Base-by-base conservation (phyloP, 2,797 vertebrate species). In the Phrynocephalus guinanensis region DNA sequence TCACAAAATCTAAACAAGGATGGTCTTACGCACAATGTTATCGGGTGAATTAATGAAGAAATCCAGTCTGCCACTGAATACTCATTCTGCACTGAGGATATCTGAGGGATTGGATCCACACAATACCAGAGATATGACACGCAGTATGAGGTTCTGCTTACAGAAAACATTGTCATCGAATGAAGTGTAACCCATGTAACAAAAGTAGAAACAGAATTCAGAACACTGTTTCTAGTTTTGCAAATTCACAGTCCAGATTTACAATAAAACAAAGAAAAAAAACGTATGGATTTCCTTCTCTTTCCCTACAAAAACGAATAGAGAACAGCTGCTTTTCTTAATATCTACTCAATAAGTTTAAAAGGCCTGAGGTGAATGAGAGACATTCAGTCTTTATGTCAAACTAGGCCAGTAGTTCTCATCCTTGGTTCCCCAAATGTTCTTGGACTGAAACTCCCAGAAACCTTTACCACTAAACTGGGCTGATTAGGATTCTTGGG, bases 161-260 rank as follows among this genome's bases (percentile, higher is more conserved):
- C 16, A 60, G 24, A 60, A 79, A 44, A 3, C 30, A 56, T 6
- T 6, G 4, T 30, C 22, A 70, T 33, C 10, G 1, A 24, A 72
- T 26, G 48, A n/a, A 48, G 38, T 44, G 68, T 7, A 16, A 56
- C 78, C 48, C 68, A 68, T 63, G 28, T 30, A 71, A 71, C 77
- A 72, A 44, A 60, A 71, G 67, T 20, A 72, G 50, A 86, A 85
- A 86, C 60, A 38, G 11, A 79, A 28, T 71, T 10, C 56, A 16
- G 60, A 67, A 11, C 5, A 52, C 52, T 10, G 5, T 70, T 70
- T 10, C 44, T 26, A n/a, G 10, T 70, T 83, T 86, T 72, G 52
- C 78, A 79, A 80, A 86, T 72, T 86, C 11, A 77, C 44, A 52
- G 60, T 13, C 63, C 7, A 63, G 26, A 22, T 48, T 85, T 85